Base-by-base conservation (phyloP, 2,113 vertebrate genomes). In the Irena cyanogastra region DNA sequence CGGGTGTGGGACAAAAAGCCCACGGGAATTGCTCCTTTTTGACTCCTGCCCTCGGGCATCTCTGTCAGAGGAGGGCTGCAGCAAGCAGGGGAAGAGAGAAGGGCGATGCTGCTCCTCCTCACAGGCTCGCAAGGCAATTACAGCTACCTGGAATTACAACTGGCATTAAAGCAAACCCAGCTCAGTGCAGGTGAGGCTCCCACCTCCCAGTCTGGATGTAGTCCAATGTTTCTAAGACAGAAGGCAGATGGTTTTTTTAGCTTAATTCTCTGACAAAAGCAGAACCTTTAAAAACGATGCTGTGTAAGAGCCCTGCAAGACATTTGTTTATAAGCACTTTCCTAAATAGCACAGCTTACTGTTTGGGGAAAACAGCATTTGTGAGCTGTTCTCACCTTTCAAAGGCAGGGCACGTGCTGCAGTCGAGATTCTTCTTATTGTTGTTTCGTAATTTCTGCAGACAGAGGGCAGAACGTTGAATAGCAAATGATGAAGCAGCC, bases 231-330 rank as follows among this genome's bases (percentile, higher is more conserved):
- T 85, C 39, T 42, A 81, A 83, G 24, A 47, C 19, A 83, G 59
- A 85, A 65, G 59, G n/a, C 63, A 93, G 85, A 74, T 80, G 54
- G 30, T 2, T 71, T 2, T 71, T 79, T 90, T 42, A 83, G 47
- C 33, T 88, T 64, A 87, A 87, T 75, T 66, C 54, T 90, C 64
- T 71, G 47, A 87, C 27, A 82, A 89, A 92, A 95, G 30, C 35
- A 81, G 76, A 89, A 64, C 72, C 16, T 75, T 87, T 75, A 45
- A 90, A 90, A 89, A 64, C 3, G 18, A 49, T 31, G 65, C 52
- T 39, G n/a, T 1, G 0, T 35, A 54, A 37, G 10, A 92, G 31
- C 17, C 27, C 54, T 27, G 28, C 26, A 71, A 79, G 37, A 57
- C n/a, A n/a, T 71, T 88, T 44, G 26, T 87, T 89, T 68, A 56